phyloP scores from a whole-genome alignment of 2,797 vertebrate genomes.

The Lepilemur septentrionalis region DNA sequence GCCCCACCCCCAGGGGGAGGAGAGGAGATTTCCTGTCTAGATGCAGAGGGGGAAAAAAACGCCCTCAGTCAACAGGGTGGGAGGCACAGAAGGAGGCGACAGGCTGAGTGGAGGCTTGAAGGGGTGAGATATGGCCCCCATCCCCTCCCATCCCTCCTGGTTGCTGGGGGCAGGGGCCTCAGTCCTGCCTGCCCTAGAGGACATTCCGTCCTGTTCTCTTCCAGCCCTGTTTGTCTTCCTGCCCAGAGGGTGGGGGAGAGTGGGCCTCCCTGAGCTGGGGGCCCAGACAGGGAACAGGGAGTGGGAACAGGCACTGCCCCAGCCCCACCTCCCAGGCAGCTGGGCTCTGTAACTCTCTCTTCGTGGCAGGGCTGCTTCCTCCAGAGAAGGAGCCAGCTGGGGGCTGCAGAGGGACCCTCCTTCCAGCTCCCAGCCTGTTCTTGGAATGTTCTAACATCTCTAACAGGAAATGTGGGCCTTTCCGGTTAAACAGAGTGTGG shows the following conservation, averaged over 20 bases:
- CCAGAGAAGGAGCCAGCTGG: slow-evolving; percentile 40
- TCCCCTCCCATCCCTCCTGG: not conserved
- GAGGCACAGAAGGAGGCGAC: not conserved
- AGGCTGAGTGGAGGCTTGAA: not conserved
- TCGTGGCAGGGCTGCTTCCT: not conserved
- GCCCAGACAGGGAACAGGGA: slow-evolving; percentile 43
- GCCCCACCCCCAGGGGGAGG: not conserved
- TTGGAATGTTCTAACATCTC: not conserved
- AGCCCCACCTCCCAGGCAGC: slow-evolving; percentile 59
- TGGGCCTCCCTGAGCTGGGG: slow-evolving; percentile 61
- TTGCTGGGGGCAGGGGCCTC: slow-evolving; percentile 59
- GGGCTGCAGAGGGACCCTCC: not conserved
- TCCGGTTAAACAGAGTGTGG: not conserved
- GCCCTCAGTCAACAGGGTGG: not conserved
- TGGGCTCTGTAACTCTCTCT: slow-evolving; percentile 48
- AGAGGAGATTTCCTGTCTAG: not conserved
- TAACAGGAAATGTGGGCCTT: slow-evolving; percentile 38
- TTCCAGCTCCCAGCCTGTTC: slow-evolving; percentile 21
- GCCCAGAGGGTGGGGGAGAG: slow-evolving; percentile 73
- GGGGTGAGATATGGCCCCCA: not conserved
- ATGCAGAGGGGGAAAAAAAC: not conserved
- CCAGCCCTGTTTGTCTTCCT: slow-evolving; percentile 78
- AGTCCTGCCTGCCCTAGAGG: slow-evolving; percentile 59
- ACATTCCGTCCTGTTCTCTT: slow-evolving; percentile 77
- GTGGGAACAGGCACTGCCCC: not conserved